A percentile compares a stretch with the other conserved stretches of the same genome.
phyloP scores from a whole-genome alignment of 2,113 vertebrate species.

The Cygnus buccinator region DNA sequence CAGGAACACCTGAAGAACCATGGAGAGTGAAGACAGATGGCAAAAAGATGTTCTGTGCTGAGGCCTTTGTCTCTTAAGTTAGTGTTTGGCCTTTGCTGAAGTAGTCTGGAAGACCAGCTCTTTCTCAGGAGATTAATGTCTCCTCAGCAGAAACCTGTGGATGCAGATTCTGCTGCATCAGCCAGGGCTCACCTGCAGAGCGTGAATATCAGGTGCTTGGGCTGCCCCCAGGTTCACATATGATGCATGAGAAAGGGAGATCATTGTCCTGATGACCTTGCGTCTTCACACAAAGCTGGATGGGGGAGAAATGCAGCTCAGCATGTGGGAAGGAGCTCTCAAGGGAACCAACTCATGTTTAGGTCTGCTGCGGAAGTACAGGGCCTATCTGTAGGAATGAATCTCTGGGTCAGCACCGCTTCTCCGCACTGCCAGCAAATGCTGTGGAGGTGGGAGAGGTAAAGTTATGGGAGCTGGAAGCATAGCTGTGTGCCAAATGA shows the following conservation, averaged over 20 bases:
- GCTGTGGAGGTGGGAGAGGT: not conserved
- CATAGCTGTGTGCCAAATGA: not conserved
- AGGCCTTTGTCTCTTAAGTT: not conserved
- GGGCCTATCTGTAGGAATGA: not conserved
- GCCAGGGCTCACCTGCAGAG: conserved; percentile 47
- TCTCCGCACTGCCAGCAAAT: not conserved
- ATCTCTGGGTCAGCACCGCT: conserved; percentile 49
- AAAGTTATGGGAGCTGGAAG: not conserved
- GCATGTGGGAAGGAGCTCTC: conserved; percentile 45
- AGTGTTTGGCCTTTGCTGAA: not conserved
- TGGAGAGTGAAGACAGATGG: not conserved
- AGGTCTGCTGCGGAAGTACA: not conserved
- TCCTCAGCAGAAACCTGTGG: conserved; percentile 47
- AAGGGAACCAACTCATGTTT: conserved; percentile 31
- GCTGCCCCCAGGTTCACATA: conserved; percentile 35
- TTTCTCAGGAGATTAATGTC: conserved; percentile 44
- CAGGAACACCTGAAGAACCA: not conserved
- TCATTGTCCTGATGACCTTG: conserved; percentile 40
- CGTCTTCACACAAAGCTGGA: conserved; percentile 33
- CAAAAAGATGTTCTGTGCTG: not conserved
- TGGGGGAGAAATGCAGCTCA: conserved; percentile 45
- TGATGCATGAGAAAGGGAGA: conserved; percentile 59
- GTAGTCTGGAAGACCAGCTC: conserved; percentile 4
- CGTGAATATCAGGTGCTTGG: conserved; percentile 49
- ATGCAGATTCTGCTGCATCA: conserved; percentile 57